Conservation (phyloP, 2,888 invertebrate genomes). For the Eupithecia vulgata region DNA sequence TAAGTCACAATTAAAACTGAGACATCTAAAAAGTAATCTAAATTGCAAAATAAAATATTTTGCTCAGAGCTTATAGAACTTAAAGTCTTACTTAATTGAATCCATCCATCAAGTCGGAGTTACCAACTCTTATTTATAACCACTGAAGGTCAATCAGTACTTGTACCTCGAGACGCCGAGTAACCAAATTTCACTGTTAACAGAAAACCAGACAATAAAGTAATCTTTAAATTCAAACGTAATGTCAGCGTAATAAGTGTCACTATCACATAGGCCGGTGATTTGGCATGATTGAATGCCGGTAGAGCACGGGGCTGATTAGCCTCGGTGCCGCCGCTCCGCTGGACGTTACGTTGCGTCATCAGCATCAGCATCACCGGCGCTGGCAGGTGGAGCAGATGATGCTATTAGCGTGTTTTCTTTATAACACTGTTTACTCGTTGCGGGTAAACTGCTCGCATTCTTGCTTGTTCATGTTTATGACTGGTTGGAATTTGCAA, state of each 20-base stretch:
- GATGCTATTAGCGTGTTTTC: conserved; percentile 38
- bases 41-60: conserved; percentile 24
- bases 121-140: not conserved
- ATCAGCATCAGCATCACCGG: conserved; percentile 36
- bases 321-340: conserved; percentile 54
- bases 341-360: conserved; percentile 49
- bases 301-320: conserved; percentile 45
- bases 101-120: conserved; percentile 33
- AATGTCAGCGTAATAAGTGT: conserved; percentile 1
- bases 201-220: not conserved
- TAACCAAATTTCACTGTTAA: not conserved
- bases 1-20: conserved; percentile 2
- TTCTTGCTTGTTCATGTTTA: conserved; percentile 6
- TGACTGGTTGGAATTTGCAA: conserved; percentile 10
- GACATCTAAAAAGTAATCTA: conserved; percentile 19
- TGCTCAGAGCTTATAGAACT: conserved; percentile 14
- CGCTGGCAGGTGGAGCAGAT: conserved; percentile 48
- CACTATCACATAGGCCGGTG: conserved; percentile 7
- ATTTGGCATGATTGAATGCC: conserved; percentile 31
- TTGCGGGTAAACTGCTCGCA: conserved; percentile 1
- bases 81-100: conserved; percentile 31
- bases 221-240: not conserved
- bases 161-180: not conserved
- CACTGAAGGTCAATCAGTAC: not conserved
- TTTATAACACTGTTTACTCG: conserved; percentile 20